These are phyloP conservation scores for Anastrepha obliqua DNA, from an alignment of 1,140 invertebrate species.

Conservation along the genomic window DNA sequence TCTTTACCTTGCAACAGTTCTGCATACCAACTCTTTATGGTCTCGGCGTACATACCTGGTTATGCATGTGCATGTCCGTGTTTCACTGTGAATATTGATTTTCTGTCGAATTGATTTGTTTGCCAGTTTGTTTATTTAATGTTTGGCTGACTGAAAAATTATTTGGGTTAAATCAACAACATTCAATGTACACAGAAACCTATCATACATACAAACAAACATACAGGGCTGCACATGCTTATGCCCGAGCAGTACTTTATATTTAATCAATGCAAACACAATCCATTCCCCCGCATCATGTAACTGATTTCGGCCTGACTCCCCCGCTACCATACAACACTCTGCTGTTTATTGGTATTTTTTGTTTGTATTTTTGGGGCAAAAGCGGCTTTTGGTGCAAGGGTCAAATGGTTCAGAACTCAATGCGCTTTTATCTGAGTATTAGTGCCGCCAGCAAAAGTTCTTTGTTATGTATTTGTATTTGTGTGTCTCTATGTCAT, in stretches of 20 bases:
- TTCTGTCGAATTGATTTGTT: slow-evolving; percentile 49
- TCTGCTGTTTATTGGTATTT: too few species aligned
- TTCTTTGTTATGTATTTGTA: too few species aligned
- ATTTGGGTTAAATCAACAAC: slow-evolving; percentile 64
- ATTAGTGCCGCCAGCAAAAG: too few species aligned
- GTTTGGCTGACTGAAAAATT: slow-evolving; percentile 63
- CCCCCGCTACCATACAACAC: too few species aligned
- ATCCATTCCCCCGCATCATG: too few species aligned
- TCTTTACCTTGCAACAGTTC: neutral
- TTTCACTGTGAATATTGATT: slow-evolving; percentile 27
- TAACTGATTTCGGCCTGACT: too few species aligned
- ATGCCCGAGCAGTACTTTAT: neutral
- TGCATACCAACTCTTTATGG: neutral
- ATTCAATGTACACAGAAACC: too few species aligned
- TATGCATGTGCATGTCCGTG: neutral
- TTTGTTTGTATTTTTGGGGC: too few species aligned
- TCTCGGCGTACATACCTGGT: neutral
- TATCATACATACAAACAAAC: neutral
- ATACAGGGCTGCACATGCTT: neutral
- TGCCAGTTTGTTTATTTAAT: slow-evolving; percentile 51
- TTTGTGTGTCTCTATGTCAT: too few species aligned
- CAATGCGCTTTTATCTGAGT: too few species aligned
- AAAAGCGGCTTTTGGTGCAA: too few species aligned
- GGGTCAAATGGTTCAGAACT: too few species aligned
- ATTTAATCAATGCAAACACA: neutral